These are phyloP conservation scores for Periparus ater DNA, from an alignment of 2,797 vertebrate genomes.

Conservation along the genomic window DNA sequence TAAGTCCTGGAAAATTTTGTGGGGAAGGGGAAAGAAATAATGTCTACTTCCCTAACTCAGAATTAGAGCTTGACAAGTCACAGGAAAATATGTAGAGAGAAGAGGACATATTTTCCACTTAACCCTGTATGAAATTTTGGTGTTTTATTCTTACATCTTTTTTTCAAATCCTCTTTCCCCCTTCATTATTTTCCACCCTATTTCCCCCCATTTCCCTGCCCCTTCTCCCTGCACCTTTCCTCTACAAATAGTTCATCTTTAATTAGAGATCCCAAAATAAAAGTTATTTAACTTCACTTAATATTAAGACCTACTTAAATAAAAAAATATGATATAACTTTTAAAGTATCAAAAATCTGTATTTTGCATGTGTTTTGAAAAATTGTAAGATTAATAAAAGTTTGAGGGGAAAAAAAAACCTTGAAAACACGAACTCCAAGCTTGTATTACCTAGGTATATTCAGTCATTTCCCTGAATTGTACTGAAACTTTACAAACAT, in stretches of 20 bases:
- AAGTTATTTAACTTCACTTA: neutral
- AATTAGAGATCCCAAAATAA: neutral
- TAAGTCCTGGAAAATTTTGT: neutral
- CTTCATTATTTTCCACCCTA: neutral
- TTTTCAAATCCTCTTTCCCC: neutral
- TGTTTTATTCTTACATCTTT: neutral
- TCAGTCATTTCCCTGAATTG: slow-evolving; percentile 43
- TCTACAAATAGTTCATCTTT: neutral
- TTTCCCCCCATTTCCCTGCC: neutral
- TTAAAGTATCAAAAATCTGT: neutral
- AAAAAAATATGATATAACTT: neutral
- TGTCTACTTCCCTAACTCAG: neutral
- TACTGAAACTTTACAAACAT: slow-evolving; percentile 18
- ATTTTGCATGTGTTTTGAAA: neutral
- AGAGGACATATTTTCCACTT: neutral
- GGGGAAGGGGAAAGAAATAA: neutral
- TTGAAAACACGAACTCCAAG: neutral
- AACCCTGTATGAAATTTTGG: neutral
- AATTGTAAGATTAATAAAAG: neutral
- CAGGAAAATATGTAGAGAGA: neutral
- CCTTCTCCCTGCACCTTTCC: neutral
- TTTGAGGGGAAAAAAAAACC: neutral
- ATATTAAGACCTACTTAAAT: neutral
- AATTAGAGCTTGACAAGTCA: neutral
- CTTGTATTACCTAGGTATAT: neutral